Evolutionary conservation across 2,113 vertebrate genomes (phyloP).

Genomic region (Cavia aperea): DNA sequence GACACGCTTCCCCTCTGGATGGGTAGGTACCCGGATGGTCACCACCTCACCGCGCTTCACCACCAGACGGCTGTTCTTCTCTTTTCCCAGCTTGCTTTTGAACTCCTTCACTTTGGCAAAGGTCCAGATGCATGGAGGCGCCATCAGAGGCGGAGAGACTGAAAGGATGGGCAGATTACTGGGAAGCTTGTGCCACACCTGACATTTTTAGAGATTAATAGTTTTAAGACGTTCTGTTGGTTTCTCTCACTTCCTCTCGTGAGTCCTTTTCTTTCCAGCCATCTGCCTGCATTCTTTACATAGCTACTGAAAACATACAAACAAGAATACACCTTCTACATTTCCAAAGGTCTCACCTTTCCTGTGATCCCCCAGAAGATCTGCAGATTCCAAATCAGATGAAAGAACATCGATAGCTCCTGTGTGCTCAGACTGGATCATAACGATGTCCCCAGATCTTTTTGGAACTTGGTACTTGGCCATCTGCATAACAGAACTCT

Average conservation of each 20-base stretch:
- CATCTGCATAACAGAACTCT: constrained; percentile 71
- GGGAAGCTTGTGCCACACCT: background rate
- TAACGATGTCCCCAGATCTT: constrained; percentile 80
- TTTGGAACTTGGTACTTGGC: constrained; percentile 72
- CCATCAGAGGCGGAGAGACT: constrained; percentile 86
- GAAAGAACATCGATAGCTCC: constrained; percentile 79
- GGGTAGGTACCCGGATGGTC: constrained; percentile 93
- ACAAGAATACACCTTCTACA: background rate
- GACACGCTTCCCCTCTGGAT: constrained; percentile 90
- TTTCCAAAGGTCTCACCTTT: constrained; percentile 71
- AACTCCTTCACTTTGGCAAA: constrained; percentile 89
- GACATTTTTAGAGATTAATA: background rate
- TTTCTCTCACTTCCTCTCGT: background rate
- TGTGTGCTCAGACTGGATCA: constrained; percentile 84
- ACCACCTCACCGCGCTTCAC: constrained; percentile 95
- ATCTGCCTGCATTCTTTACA: background rate
- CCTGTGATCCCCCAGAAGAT: constrained; percentile 79
- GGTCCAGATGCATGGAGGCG: constrained; percentile 90
- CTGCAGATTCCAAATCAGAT: constrained; percentile 76
- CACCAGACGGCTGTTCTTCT: constrained; percentile 90
- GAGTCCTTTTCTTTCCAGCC: background rate
- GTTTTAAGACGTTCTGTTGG: background rate
- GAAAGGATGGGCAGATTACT: constrained; percentile 39
- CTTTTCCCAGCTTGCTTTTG: constrained; percentile 87
- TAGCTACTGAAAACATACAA: background rate